phyloP scores from a whole-genome alignment of 92 coral and sea anemone species.

The Palythoa caribaeorum region DNA sequence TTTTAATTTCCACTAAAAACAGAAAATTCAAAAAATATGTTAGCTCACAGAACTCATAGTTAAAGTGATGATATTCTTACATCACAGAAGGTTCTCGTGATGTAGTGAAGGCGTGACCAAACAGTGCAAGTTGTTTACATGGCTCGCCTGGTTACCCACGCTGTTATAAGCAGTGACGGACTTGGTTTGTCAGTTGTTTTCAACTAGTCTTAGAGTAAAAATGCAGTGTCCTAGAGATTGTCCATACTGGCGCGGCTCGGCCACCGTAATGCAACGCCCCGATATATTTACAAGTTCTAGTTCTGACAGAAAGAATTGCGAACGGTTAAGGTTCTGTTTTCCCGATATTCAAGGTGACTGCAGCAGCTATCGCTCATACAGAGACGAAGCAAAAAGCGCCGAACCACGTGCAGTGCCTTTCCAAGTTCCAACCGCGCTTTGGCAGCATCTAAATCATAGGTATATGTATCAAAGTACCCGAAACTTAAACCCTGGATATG shows the following conservation, averaged over 20 bases:
- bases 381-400: constrained; percentile 16
- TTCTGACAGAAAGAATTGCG: not conserved
- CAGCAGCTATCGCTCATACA: not conserved
- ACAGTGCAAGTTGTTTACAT: constrained; percentile 35
- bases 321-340: constrained; percentile 6
- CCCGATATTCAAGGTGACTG: constrained; percentile 22
- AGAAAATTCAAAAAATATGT: not conserved
- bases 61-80: constrained; percentile 23
- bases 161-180: constrained; percentile 20
- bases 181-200: constrained; percentile 4
- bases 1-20: not conserved
- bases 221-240: constrained; percentile 49
- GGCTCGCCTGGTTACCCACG: constrained; percentile 34
- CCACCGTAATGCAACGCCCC: constrained; percentile 10
- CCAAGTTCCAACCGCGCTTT: constrained; percentile 10
- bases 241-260: constrained; percentile 17
- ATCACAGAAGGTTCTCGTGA: constrained; percentile 47
- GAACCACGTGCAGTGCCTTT: constrained; percentile 25
- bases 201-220: constrained; percentile 14
- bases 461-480: not conserved
- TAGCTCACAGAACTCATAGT: not conserved
- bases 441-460: constrained; percentile 36
- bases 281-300: constrained; percentile 14
- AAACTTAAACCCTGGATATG: constrained; percentile 19
- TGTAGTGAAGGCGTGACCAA: constrained; percentile 56